These are phyloP conservation scores for Drosophila siamana DNA, from an alignment of 2,888 invertebrate species.

Conservation along the genomic window DNA sequence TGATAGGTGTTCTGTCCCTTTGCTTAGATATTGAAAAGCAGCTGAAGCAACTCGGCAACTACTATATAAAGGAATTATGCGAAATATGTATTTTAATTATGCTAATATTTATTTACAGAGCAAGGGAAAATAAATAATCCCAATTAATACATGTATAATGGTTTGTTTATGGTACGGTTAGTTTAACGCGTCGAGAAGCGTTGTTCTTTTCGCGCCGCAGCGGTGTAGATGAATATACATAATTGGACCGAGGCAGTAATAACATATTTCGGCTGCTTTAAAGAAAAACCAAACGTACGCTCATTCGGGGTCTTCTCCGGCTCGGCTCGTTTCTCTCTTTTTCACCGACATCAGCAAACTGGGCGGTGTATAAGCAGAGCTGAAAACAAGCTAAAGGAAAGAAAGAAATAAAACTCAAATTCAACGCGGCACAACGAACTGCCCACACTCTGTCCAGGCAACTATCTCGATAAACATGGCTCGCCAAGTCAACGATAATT, in stretches of 20 bases:
- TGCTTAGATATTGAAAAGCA: background rate
- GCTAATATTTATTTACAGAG: slow-evolving; percentile 42
- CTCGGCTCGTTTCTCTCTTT: slow-evolving; percentile 9
- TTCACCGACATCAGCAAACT: slow-evolving; percentile 52
- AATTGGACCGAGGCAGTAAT: slow-evolving; percentile 76
- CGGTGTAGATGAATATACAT: slow-evolving; percentile 76
- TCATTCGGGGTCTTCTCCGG: slow-evolving; percentile 43
- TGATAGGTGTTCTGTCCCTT: background rate
- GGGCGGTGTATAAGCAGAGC: slow-evolving; percentile 52
- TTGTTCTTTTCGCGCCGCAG: slow-evolving; percentile 47
- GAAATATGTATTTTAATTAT: slow-evolving; percentile 15
- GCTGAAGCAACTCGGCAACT: background rate
- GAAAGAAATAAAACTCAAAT: slow-evolving; percentile 24
- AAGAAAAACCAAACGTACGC: slow-evolving; percentile 56
- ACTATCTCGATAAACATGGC: background rate
- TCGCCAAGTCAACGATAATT: background rate
- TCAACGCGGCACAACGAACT: slow-evolving; percentile 7
- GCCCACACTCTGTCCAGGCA: slow-evolving; percentile 25
- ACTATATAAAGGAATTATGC: background rate
- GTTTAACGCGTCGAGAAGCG: slow-evolving; percentile 52
- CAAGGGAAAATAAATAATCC: slow-evolving; percentile 40
- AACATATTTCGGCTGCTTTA: slow-evolving; percentile 65
- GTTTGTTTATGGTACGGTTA: slow-evolving; percentile 62
- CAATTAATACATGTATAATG: slow-evolving; percentile 48
- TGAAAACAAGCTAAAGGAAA: slow-evolving; percentile 56